A percentile compares a stretch with the other conserved stretches of the same genome.
phyloP scores from a whole-genome alignment of 2,113 vertebrate genomes.

The Coturnix japonica region DNA sequence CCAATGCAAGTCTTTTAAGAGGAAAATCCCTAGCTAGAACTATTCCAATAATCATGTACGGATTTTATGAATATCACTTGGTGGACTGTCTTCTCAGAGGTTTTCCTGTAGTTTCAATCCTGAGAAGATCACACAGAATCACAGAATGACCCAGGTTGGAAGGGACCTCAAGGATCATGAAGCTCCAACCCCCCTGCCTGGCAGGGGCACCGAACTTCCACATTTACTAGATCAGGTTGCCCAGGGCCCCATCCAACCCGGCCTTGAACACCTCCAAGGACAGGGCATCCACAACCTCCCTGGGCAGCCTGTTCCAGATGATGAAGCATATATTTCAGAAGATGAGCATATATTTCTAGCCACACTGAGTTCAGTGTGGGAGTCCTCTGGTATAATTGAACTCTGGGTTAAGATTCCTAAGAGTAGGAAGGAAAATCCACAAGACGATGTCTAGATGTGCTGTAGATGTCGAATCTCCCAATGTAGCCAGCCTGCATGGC shows the following conservation, averaged over 20 bases:
- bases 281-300: no score
- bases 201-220: no score
- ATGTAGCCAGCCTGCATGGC: background rate
- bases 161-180: no score
- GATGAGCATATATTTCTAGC: background rate
- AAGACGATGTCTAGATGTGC: background rate
- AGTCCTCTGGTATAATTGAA: background rate
- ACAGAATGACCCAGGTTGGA: no score
- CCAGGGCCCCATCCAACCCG: no score
- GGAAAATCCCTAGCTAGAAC: background rate
- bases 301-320: no score
- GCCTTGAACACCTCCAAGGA: no score
- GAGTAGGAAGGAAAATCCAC: background rate
- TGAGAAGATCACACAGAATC: no score
- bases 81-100: background rate
- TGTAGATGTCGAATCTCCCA: background rate
- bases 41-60: background rate
- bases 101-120: background rate
- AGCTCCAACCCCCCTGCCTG: no score
- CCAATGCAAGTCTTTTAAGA: background rate
- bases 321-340: no score
- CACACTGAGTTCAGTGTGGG: background rate
- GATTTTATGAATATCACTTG: background rate
- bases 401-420: background rate
- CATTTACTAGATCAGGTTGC: no score